Evolutionary conservation across 2,888 invertebrate species (phyloP), one percentile per base, ranked within the genome.

Genomic region (Drosophila greeni): DNA sequence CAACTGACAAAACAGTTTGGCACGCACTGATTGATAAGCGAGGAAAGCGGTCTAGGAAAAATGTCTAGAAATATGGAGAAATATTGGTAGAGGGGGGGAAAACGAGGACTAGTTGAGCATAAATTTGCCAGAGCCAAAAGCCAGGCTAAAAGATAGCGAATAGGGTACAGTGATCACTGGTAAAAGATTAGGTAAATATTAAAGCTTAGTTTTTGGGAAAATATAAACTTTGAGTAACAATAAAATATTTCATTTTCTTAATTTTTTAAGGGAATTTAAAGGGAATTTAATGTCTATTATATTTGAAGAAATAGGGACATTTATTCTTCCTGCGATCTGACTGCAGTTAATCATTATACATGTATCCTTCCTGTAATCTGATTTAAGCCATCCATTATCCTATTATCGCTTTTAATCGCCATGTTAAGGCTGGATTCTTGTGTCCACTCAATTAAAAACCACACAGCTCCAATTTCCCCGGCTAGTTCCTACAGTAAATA

Each of bases 11-110:
- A 79, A 82, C 84, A 76, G 77, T 82, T 82, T 84, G 84, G 78
- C 84, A 84, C 80, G 82, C 82, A 77, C 84, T 82, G 82, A 82
- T 84, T 84, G 82, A 82, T 84, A 82, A 84, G 80, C 81, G 70
- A 66, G 74, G 77, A 61, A 39, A 48, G 56, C 42, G 64, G 51
- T 3, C 34, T 36, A n/a, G 29, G 37, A 18, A 53, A 53, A 53
- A 39, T 37, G 26, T 29, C 4, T 26, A 18, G 29, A 45, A 45
- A 29, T 45, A 45, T 34, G 12, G 20, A 11, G 23, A 33, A 58
- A 23, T 12, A 23, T 20, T 33, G 14, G 1, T 2, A 5, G 12
- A 20, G 20, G 37, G 14, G 20, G 24, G 24, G 4, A 31, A 5
- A 16, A 23, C 24, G 29, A 26, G 11, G 39, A 47, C 73, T 60